A percentile compares a stretch with the other conserved stretches of the same genome.
phyloP scores from a whole-genome alignment of 2,113 vertebrate species.

The Cheirogaleus medius region DNA sequence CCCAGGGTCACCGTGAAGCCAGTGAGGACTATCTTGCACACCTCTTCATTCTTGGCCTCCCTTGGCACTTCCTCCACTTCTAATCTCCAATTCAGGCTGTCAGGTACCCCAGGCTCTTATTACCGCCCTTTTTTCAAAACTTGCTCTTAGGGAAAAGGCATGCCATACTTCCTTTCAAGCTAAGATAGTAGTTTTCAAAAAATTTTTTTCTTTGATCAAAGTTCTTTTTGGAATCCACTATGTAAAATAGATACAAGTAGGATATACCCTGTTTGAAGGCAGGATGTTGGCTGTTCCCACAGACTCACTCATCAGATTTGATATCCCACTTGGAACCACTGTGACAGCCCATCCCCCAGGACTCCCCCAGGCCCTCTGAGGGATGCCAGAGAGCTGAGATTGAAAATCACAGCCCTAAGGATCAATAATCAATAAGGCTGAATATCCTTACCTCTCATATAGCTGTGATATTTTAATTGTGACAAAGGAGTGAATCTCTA shows the following conservation, averaged over 20 bases:
- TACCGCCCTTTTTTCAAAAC: neutral
- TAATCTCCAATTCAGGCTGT: accelerated
- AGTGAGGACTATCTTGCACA: neutral
- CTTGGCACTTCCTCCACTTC: accelerated
- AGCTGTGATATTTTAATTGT: neutral
- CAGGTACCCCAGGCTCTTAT: neutral
- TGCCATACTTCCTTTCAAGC: neutral
- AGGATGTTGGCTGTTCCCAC: neutral
- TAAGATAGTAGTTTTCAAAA: neutral
- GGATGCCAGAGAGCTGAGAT: neutral
- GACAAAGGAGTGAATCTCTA: neutral
- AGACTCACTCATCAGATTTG: neutral
- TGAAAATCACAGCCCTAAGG: neutral
- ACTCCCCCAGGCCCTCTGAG: neutral
- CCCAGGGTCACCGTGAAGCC: neutral
- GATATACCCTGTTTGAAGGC: neutral
- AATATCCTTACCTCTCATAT: neutral
- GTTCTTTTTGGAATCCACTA: neutral
- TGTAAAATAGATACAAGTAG: neutral
- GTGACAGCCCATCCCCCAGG: too few species aligned
- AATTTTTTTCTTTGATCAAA: neutral
- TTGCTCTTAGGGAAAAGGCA: neutral
- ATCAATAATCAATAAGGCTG: neutral
- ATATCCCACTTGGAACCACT: neutral
- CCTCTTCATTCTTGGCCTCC: neutral